phyloP scores from a whole-genome alignment of 2,888 invertebrate genomes.

The Drosophila glabriapex region DNA sequence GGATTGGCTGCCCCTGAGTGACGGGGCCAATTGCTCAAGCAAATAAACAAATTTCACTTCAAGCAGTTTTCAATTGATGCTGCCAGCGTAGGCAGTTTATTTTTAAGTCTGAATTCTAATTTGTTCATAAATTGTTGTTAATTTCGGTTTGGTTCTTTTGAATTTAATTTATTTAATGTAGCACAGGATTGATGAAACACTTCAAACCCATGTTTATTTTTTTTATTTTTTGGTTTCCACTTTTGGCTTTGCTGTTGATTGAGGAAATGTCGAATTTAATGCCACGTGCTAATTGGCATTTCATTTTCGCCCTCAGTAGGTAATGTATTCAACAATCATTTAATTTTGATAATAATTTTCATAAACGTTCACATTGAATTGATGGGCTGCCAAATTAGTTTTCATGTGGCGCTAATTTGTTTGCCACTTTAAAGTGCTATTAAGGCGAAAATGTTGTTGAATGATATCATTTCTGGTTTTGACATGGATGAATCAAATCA shows the following conservation, averaged over 20 bases:
- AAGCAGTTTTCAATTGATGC: slow-evolving; percentile 27
- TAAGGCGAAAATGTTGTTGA: slow-evolving; percentile 12
- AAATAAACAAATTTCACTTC: slow-evolving; percentile 72
- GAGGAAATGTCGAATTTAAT: slow-evolving; percentile 75
- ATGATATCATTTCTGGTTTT: slow-evolving; percentile 43
- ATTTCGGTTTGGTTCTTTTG: slow-evolving; percentile 69
- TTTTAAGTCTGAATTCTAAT: slow-evolving; percentile 70
- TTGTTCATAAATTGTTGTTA: slow-evolving; percentile 78
- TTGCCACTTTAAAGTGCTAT: slow-evolving; percentile 29
- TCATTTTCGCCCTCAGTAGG: slow-evolving; percentile 51
- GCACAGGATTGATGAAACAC: slow-evolving; percentile 73
- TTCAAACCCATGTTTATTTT: slow-evolving; percentile 43
- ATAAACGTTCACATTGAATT: slow-evolving; percentile 56
- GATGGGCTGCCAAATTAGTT: slow-evolving; percentile 53
- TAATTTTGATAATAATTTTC: slow-evolving; percentile 71
- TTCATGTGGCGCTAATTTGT: slow-evolving; percentile 54
- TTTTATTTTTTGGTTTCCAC: slow-evolving; percentile 22
- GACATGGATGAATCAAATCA: slow-evolving; percentile 12
- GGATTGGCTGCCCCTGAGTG: slow-evolving; percentile 68
- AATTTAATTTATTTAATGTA: slow-evolving; percentile 73
- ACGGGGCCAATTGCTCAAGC: slow-evolving; percentile 79
- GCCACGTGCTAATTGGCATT: slow-evolving; percentile 61
- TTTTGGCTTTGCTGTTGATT: slow-evolving; percentile 51
- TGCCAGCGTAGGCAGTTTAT: slow-evolving; percentile 56
- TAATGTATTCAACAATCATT: slow-evolving; percentile 68